Conservation (phyloP, 2,113 vertebrate genomes). For the Platanista minor region DNA sequence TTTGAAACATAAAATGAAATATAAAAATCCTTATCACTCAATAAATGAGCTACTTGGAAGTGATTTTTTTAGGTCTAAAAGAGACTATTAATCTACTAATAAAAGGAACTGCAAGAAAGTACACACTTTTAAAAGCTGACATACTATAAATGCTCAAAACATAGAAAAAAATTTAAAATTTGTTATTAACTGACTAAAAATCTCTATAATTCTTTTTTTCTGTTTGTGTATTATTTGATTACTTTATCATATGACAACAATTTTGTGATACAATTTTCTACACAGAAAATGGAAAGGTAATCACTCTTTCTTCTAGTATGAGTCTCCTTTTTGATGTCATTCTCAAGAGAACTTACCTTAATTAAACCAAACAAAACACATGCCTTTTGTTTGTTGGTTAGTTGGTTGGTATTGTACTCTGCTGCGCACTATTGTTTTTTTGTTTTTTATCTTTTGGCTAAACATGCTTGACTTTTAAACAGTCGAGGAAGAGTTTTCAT, state of each 20-base stretch:
- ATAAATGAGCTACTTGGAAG: background rate
- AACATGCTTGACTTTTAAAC: slow-evolving; percentile 12
- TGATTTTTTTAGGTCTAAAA: background rate
- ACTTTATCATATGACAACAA: background rate
- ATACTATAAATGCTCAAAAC: background rate
- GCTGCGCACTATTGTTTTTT: background rate
- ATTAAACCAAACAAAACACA: background rate
- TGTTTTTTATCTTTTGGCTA: background rate
- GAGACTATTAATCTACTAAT: background rate
- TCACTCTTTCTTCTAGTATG: background rate
- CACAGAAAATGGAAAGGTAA: background rate
- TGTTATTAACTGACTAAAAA: background rate
- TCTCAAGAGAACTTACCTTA: background rate
- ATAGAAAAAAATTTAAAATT: background rate
- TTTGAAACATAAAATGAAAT: background rate
- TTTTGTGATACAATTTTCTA: background rate
- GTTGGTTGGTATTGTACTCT: background rate
- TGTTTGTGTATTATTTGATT: background rate
- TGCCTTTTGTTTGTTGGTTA: background rate
- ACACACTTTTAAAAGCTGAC: background rate
- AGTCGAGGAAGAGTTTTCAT: background rate
- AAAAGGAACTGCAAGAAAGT: background rate
- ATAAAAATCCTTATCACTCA: background rate
- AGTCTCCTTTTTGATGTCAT: background rate
- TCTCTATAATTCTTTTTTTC: background rate